Percentiles rank a stretch among this genome's conserved stretches.
Evolutionary conservation across 2,797 vertebrate species (phyloP).

Genomic region (Chelidonichthys spinosus): DNA sequence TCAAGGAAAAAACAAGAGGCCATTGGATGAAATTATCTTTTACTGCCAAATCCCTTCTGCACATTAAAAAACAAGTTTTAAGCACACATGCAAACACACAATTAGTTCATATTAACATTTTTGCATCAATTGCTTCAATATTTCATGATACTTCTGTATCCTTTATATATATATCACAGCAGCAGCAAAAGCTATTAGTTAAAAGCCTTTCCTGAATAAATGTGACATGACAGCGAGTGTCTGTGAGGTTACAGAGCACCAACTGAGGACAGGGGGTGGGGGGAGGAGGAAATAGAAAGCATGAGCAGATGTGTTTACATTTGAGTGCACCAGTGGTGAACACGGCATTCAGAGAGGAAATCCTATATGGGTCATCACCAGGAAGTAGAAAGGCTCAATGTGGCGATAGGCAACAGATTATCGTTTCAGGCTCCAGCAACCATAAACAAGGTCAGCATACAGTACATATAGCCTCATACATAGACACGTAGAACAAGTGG

Average conservation of each 20-base stretch:
- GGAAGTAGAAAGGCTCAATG: slow-evolving; percentile 10
- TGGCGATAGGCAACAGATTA: slow-evolving; percentile 24
- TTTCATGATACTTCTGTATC: background rate
- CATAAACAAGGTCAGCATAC: slow-evolving; percentile 7
- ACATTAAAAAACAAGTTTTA: background rate
- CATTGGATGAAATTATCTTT: background rate
- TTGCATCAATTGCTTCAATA: background rate
- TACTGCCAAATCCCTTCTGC: background rate
- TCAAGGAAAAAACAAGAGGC: background rate
- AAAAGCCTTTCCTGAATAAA: slow-evolving; percentile 11
- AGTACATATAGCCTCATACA: background rate
- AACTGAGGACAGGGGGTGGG: background rate
- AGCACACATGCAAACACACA: background rate
- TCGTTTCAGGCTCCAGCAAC: background rate
- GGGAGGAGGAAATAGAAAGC: background rate
- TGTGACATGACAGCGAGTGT: slow-evolving; percentile 9
- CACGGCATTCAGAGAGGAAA: slow-evolving; percentile 11
- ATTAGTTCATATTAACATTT: background rate
- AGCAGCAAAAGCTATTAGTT: slow-evolving; percentile 3
- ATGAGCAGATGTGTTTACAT: slow-evolving; percentile 17
- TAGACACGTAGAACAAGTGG: background rate
- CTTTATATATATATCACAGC: background rate
- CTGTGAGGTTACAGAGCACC: slow-evolving; percentile 6
- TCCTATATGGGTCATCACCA: slow-evolving; percentile 28
- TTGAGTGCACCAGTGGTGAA: slow-evolving; percentile 5